These are phyloP conservation scores for Cataglyphis cursor DNA, from an alignment of 2,888 invertebrate species.

Conservation along the genomic window DNA sequence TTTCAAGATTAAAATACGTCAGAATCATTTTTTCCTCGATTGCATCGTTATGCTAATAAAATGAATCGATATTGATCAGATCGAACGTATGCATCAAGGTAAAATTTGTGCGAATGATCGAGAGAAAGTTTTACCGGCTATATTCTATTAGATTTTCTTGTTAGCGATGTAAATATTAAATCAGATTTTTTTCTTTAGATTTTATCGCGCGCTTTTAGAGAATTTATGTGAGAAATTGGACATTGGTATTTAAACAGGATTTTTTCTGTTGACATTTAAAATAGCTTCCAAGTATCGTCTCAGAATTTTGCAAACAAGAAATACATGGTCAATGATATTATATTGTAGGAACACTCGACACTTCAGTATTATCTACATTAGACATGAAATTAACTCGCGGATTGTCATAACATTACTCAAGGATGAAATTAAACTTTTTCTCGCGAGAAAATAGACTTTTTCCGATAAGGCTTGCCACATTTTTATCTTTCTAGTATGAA, in stretches of 20 bases:
- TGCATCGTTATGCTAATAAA: constrained; percentile 2
- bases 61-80: constrained; percentile 14
- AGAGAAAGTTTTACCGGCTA: constrained; percentile 37
- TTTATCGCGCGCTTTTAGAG: neutral
- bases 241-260: neutral
- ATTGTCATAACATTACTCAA: neutral
- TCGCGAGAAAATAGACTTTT: constrained; percentile 11
- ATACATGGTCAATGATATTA: neutral
- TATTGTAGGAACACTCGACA: neutral
- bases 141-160: constrained; percentile 14
- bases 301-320: constrained; percentile 10
- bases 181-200: neutral
- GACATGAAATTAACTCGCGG: neutral
- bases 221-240: neutral
- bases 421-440: constrained; percentile 23
- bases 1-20: constrained; percentile 13
- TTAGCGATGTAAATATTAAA: constrained; percentile 4
- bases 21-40: constrained; percentile 19
- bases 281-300: neutral
- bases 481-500: constrained; percentile 3
- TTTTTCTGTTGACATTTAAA: neutral
- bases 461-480: neutral
- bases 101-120: constrained; percentile 28
- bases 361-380: constrained; percentile 17
- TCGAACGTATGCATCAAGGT: constrained; percentile 14